These are phyloP conservation scores for Drosophila orena DNA, from an alignment of 1,140 invertebrate species.

Conservation along the genomic window DNA sequence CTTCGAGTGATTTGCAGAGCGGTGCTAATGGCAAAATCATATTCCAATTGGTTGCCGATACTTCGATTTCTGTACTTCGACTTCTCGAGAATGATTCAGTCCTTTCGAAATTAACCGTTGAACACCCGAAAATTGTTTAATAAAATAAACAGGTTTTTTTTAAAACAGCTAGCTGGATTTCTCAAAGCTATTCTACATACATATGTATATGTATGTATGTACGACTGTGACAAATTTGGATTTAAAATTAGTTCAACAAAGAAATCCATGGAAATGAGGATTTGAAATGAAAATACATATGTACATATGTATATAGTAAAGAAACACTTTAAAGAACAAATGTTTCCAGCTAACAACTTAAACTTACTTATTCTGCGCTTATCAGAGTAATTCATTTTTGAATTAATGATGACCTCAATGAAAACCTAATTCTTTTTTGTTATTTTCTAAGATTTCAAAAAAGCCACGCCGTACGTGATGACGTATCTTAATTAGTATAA, in stretches of 20 bases:
- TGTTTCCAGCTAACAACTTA: background rate
- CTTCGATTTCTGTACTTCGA: constrained; percentile 9
- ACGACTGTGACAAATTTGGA: constrained; percentile 21
- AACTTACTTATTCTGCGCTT: no score
- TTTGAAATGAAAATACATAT: background rate
- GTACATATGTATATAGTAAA: no score
- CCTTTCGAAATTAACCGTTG: constrained; percentile 3
- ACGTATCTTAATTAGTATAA: no score
- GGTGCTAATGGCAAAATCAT: constrained; percentile 44
- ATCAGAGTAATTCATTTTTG: no score
- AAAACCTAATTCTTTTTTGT: no score
- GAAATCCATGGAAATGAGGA: background rate
- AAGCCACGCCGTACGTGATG: no score
- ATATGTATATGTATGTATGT: no score
- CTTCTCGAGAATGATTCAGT: constrained; percentile 11
- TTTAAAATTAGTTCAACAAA: constrained; percentile 5
- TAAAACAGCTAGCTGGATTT: background rate
- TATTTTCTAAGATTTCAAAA: no score
- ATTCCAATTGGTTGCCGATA: constrained; percentile 15
- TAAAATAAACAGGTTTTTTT: constrained; percentile 25
- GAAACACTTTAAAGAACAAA: background rate
- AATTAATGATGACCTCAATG: no score
- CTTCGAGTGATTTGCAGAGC: constrained; percentile 36
- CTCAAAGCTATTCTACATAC: background rate
- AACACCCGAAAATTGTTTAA: constrained; percentile 2